Evolutionary conservation across 2,888 invertebrate species (phyloP).

Genomic region (Blastobasis adustella): DNA sequence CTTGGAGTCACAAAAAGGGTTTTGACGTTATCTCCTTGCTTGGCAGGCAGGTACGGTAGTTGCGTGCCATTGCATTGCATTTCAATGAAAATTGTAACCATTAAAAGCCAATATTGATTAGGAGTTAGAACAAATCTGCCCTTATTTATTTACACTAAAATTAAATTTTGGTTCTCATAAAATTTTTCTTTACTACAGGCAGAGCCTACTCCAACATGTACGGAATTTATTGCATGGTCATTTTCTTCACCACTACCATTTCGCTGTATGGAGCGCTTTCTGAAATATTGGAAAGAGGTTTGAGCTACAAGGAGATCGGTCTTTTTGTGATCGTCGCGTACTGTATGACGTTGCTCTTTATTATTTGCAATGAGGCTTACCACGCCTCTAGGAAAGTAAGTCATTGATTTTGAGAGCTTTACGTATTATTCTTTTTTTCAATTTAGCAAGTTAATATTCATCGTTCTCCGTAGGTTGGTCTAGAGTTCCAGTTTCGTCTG

Average conservation of each 20-base stretch:
- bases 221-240: constrained; percentile 82
- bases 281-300: constrained; percentile 81
- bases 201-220: constrained; percentile 86
- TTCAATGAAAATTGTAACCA: too few species aligned
- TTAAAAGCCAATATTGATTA: too few species aligned
- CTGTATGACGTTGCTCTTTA: constrained; percentile 80
- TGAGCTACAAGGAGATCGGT: constrained; percentile 82
- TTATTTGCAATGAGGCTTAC: constrained; percentile 84
- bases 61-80: too few species aligned
- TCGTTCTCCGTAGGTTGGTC: constrained; percentile 55
- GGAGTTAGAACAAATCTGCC: too few species aligned
- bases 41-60: too few species aligned
- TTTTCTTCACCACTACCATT: constrained; percentile 83
- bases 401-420: not conserved
- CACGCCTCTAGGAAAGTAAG: constrained; percentile 77
- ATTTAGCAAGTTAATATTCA: not conserved
- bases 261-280: constrained; percentile 82
- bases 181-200: constrained; percentile 36
- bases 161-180: too few species aligned
- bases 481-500: constrained; percentile 77
- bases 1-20: too few species aligned
- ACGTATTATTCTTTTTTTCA: not conserved
- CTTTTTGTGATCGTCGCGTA: constrained; percentile 82
- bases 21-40: too few species aligned
- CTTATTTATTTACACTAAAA: too few species aligned